Conservation (phyloP, 2,888 invertebrate genomes). For the Doris montereyensis region DNA sequence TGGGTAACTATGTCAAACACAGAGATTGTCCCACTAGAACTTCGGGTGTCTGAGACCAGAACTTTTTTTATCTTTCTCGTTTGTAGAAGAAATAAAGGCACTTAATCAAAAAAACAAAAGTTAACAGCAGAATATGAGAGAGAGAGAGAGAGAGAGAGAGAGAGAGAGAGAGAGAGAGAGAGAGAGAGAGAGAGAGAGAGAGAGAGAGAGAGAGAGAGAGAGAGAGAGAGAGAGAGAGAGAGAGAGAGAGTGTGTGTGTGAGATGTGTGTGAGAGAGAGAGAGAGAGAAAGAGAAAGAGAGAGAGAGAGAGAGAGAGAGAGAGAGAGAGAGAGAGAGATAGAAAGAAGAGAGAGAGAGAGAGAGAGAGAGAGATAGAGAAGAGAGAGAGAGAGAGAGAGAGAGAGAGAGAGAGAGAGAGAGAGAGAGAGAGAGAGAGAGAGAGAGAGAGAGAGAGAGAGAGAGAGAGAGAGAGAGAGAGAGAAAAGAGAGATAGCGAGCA, state of each 20-base stretch:
- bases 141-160: background rate
- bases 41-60: too few relatives aligned
- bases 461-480: background rate
- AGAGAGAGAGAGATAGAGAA: background rate
- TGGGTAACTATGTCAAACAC: too few relatives aligned
- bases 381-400: slow-evolving; percentile 19
- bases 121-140: too few relatives aligned
- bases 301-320: background rate
- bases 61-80: too few relatives aligned
- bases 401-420: background rate
- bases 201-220: background rate
- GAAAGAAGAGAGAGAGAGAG: background rate
- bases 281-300: background rate
- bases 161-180: background rate
- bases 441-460: background rate
- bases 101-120: too few relatives aligned
- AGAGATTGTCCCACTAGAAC: too few relatives aligned
- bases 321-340: background rate
- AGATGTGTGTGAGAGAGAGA: background rate
- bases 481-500: background rate
- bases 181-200: background rate
- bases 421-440: slow-evolving; percentile 23
- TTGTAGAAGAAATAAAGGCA: too few relatives aligned
- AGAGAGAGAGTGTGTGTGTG: background rate
- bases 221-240: background rate